phyloP scores from a whole-genome alignment of 2,113 vertebrate genomes.

The Oncorhynchus nerka region DNA sequence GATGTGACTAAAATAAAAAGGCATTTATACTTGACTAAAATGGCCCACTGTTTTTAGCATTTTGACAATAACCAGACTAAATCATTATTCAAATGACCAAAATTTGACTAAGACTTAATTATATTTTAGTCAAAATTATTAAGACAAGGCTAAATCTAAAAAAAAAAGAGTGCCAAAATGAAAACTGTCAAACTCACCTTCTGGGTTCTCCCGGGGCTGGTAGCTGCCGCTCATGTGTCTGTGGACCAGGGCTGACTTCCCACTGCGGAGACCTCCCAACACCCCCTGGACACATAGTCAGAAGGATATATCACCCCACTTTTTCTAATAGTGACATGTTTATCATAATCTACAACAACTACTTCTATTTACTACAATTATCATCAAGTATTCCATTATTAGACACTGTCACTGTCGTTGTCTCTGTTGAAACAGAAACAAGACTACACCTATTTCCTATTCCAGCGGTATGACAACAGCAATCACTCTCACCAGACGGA shows the following conservation, averaged over 20 bases:
- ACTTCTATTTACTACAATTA: too few species aligned
- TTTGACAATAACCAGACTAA: too few species aligned
- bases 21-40: too few species aligned
- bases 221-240: conserved; percentile 93
- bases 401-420: neutral
- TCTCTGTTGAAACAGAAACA: neutral
- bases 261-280: conserved; percentile 86
- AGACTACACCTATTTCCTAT: neutral
- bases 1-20: too few species aligned
- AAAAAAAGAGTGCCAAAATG: too few species aligned
- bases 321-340: neutral
- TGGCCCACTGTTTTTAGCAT: too few species aligned
- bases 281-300: conserved; percentile 76
- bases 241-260: conserved; percentile 90
- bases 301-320: neutral
- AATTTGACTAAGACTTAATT: too few species aligned
- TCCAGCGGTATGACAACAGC: neutral
- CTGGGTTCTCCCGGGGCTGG: conserved; percentile 83
- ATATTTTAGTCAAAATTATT: too few species aligned
- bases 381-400: too few species aligned
- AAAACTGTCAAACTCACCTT: conserved; percentile 70
- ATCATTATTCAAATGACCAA: too few species aligned
- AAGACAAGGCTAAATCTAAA: neutral
- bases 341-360: neutral
- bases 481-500: conserved; percentile 82